phyloP scores from a whole-genome alignment of 1,140 invertebrate species.

The Euglossa dilemma region DNA sequence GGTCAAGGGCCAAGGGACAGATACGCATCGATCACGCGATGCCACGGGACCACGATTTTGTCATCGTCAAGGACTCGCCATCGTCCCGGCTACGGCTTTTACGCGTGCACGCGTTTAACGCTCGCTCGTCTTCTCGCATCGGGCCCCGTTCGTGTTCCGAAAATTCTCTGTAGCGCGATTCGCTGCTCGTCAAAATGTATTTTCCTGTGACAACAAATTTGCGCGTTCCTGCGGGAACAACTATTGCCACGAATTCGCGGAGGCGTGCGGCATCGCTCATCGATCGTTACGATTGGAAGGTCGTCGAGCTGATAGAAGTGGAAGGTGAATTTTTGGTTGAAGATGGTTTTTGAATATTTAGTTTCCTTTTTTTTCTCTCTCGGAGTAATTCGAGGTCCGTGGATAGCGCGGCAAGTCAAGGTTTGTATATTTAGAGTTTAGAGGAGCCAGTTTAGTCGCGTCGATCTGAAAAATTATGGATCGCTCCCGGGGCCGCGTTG shows the following conservation, averaged over 20 bases:
- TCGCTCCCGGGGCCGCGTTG: not conserved
- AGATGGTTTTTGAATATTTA: too few relatives aligned
- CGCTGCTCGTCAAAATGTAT: too few relatives aligned
- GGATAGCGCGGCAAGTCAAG: not conserved
- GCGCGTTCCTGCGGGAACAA: not conserved
- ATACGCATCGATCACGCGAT: constrained; percentile 18
- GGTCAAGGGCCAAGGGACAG: constrained; percentile 45
- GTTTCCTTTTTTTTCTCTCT: too few relatives aligned
- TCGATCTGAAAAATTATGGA: not conserved
- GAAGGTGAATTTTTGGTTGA: not conserved
- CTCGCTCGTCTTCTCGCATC: not conserved
- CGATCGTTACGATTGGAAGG: not conserved
- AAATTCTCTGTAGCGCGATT: too few relatives aligned
- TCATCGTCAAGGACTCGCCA: constrained; percentile 13
- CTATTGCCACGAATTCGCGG: not conserved
- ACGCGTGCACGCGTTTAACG: too few relatives aligned
- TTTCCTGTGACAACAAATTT: not conserved
- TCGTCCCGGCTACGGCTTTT: not conserved
- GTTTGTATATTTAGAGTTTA: too few relatives aligned
- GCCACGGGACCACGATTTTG: not conserved
- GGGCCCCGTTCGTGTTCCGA: too few relatives aligned
- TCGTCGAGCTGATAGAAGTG: not conserved
- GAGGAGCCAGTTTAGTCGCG: not conserved
- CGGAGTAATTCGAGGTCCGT: too few relatives aligned
- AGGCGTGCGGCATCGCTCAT: not conserved